These are phyloP conservation scores for Psilopsiagon aurifrons DNA, from an alignment of 2,113 vertebrate genomes.

Conservation along the genomic window DNA sequence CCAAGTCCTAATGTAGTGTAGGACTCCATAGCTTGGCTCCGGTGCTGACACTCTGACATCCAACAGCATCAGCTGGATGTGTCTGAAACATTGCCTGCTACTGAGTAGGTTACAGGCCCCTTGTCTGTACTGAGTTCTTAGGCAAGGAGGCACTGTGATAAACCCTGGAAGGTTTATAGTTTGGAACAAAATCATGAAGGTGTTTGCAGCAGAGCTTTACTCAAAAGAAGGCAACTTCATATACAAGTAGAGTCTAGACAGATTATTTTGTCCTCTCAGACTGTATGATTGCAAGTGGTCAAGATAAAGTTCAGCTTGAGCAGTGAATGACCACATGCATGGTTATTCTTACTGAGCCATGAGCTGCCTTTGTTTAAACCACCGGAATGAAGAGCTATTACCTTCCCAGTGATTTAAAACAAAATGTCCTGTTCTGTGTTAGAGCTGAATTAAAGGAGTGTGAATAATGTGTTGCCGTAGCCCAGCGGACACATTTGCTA, in stretches of 20 bases:
- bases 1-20: not conserved
- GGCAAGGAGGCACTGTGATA: not conserved
- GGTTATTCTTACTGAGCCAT: not conserved
- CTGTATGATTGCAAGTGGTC: not conserved
- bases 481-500: not conserved
- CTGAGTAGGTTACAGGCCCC: not conserved
- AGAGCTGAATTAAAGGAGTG: not conserved
- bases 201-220: not conserved
- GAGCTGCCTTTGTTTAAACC: not conserved
- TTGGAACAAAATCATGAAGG: not conserved
- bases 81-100: not conserved
- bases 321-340: rapidly evolving
- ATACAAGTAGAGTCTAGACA: not conserved
- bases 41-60: not conserved
- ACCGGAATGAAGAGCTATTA: not conserved
- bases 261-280: not conserved
- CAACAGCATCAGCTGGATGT: not conserved
- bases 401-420: not conserved
- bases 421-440: not conserved
- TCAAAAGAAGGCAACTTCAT: not conserved
- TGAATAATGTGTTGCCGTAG: not conserved
- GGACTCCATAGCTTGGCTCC: not conserved
- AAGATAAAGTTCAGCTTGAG: not conserved
- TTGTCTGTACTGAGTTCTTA: not conserved
- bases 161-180: not conserved